Evolutionary conservation across 2,113 vertebrate genomes (phyloP).

Genomic region (Oenanthe melanoleuca): DNA sequence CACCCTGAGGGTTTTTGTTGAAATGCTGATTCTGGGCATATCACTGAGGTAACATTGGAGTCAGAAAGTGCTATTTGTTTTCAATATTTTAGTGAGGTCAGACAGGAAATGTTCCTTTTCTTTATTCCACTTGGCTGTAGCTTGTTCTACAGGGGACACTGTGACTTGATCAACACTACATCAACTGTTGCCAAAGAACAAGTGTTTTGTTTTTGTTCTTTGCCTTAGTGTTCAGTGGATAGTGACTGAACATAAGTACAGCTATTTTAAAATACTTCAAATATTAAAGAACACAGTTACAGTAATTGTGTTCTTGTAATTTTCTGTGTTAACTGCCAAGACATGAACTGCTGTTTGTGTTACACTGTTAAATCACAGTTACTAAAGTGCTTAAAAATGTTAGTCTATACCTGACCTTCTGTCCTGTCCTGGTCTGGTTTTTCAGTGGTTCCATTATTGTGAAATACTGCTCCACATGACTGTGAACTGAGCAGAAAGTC

Average conservation of each 20-base stretch:
- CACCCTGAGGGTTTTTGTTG: neutral
- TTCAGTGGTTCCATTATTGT: neutral
- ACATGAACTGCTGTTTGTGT: neutral
- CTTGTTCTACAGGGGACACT: neutral
- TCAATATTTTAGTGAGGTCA: neutral
- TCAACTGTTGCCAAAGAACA: neutral
- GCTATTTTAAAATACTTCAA: neutral
- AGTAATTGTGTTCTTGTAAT: neutral
- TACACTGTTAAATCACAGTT: neutral
- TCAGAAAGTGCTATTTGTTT: neutral
- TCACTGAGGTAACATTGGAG: neutral
- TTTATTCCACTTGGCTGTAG: neutral
- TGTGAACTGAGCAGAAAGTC: neutral
- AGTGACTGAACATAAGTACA: fast-evolving
- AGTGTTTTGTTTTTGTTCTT: neutral
- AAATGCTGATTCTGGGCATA: neutral
- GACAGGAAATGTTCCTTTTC: neutral
- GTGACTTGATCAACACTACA: neutral
- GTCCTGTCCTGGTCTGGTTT: neutral
- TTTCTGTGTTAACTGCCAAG: neutral
- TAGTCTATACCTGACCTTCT: neutral
- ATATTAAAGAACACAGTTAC: neutral
- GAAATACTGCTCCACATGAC: neutral
- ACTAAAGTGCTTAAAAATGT: neutral
- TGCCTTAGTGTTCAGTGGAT: neutral